Percentiles rank a stretch among this genome's conserved stretches.
Evolutionary conservation across 2,113 vertebrate genomes (phyloP).

Genomic region (Argyrosomus japonicus): DNA sequence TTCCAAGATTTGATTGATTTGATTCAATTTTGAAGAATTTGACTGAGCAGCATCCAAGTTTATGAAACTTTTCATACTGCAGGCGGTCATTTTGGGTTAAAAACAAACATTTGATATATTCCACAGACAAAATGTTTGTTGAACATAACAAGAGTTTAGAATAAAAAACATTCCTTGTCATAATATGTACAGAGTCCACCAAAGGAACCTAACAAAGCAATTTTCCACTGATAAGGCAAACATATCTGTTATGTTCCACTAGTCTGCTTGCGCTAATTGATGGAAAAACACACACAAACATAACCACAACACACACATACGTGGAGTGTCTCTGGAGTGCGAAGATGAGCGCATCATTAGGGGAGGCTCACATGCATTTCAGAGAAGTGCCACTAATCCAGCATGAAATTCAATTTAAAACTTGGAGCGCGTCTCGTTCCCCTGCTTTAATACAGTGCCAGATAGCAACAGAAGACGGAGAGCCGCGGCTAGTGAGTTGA

Average conservation of each 20-base stretch:
- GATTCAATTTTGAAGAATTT: conserved; percentile 7
- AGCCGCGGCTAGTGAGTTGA: conserved; percentile 24
- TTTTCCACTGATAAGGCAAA: conserved; percentile 59
- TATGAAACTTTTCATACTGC: not conserved
- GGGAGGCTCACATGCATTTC: conserved; percentile 79
- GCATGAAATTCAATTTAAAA: conserved; percentile 85
- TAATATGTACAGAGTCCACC: conserved; percentile 35
- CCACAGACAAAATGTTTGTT: conserved; percentile 13
- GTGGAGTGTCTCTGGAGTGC: conserved; percentile 69
- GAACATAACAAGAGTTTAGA: not conserved
- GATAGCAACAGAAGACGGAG: conserved; percentile 67
- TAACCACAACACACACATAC: conserved; percentile 13
- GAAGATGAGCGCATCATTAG: conserved; percentile 79
- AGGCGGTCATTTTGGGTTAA: not conserved
- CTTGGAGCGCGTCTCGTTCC: conserved; percentile 75
- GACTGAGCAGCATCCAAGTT: not conserved
- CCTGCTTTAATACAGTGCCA: conserved; percentile 78
- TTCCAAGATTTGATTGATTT: conserved; percentile 16
- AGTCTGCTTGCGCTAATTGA: conserved; percentile 67
- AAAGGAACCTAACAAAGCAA: conserved; percentile 53
- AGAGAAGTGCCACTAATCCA: conserved; percentile 80
- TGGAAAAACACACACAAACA: conserved; percentile 56
- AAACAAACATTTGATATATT: conserved; percentile 21
- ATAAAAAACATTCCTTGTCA: conserved; percentile 9
- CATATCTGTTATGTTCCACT: conserved; percentile 63